phyloP scores from a whole-genome alignment of 2,888 invertebrate species.

The Andrena bicolor region DNA sequence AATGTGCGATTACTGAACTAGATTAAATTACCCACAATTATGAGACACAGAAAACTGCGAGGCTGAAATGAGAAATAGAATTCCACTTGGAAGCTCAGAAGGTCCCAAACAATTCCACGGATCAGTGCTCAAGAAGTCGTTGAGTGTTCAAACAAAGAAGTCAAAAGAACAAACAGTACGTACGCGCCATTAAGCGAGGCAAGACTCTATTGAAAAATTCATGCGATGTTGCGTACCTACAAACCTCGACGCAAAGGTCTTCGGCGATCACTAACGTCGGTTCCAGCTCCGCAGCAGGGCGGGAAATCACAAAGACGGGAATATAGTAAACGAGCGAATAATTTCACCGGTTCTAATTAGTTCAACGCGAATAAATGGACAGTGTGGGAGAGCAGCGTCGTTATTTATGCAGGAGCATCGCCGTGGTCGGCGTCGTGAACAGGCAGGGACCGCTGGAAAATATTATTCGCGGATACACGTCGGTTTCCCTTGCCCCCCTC shows the following conservation, averaged over 20 bases:
- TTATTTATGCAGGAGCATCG: conserved; percentile 51
- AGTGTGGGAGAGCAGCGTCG: conserved; percentile 28
- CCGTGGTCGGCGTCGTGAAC: conserved; percentile 45
- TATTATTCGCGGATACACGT: conserved; percentile 56
- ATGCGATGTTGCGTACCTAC: not conserved
- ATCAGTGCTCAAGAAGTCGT: too few relatives aligned
- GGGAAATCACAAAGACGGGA: conserved; percentile 45
- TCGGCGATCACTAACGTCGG: not conserved
- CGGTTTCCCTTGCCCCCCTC: conserved; percentile 37
- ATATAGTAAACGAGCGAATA: conserved; percentile 44
- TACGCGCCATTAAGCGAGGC: too few relatives aligned
- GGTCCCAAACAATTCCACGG: too few relatives aligned
- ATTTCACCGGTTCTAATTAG: conserved; percentile 50
- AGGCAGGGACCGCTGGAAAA: conserved; percentile 46
- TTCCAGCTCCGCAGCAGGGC: conserved; percentile 21
- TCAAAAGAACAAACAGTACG: too few relatives aligned
- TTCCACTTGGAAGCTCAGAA: too few relatives aligned
- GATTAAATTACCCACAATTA: too few relatives aligned
- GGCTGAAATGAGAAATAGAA: too few relatives aligned
- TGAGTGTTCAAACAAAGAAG: too few relatives aligned
- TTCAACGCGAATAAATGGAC: conserved; percentile 51
- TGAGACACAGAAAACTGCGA: too few relatives aligned
- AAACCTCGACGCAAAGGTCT: not conserved
- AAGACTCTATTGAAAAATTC: too few relatives aligned
- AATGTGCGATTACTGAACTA: too few relatives aligned